A percentile compares a stretch with the other conserved stretches of the same genome.
phyloP scores from a whole-genome alignment of 2,797 vertebrate genomes.

The Sitta carolinensis region DNA sequence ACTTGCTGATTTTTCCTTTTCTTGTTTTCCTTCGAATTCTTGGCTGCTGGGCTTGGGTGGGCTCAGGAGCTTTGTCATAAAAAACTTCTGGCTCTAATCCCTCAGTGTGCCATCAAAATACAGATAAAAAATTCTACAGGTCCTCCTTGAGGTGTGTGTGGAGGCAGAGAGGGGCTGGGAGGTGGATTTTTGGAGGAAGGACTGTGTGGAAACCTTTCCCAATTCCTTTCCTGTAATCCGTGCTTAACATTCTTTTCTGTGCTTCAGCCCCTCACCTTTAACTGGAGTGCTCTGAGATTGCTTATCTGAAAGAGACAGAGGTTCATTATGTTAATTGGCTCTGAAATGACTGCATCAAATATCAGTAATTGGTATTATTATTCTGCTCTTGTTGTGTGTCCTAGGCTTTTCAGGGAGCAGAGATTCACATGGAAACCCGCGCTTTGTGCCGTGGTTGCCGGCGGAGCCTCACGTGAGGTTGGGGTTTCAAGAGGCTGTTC shows the following conservation, averaged over 20 bases:
- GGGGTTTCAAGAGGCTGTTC: neutral
- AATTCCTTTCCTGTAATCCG: neutral
- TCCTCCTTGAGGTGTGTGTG: neutral
- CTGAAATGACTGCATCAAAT: constrained; percentile 35
- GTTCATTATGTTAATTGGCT: constrained; percentile 45
- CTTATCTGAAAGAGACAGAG: neutral
- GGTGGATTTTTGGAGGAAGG: neutral
- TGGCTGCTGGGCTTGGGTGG: neutral
- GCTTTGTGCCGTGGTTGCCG: neutral
- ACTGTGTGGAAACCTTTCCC: neutral
- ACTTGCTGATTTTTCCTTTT: neutral
- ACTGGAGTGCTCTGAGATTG: neutral
- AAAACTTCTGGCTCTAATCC: neutral
- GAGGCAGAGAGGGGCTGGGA: rapidly evolving
- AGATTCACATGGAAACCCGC: neutral
- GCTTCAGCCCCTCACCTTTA: constrained; percentile 1
- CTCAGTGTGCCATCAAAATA: neutral
- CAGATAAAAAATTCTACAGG: neutral
- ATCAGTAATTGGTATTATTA: constrained; percentile 17
- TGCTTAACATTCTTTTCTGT: neutral
- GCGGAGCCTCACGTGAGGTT: neutral
- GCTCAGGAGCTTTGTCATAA: neutral
- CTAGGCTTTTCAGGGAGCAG: neutral
- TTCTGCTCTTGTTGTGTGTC: neutral
- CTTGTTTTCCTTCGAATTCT: neutral